These are phyloP conservation scores for Epinephelus malabaricus DNA, from an alignment of 2,797 vertebrate genomes.

Conservation along the genomic window DNA sequence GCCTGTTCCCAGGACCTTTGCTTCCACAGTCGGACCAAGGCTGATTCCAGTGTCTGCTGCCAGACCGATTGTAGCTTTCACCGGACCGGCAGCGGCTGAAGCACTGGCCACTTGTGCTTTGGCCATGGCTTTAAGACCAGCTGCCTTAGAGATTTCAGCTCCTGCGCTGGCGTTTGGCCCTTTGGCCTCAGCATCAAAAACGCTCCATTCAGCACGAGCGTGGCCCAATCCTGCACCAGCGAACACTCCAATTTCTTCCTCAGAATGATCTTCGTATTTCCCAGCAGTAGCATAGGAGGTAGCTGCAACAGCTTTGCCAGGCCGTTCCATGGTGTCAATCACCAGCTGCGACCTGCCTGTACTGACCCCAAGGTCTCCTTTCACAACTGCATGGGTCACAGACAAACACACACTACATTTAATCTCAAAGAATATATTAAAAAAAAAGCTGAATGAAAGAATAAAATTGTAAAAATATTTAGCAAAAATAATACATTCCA, in stretches of 20 bases:
- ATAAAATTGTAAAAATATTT: too few species aligned
- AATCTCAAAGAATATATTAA: too few species aligned
- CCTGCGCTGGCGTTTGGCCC: constrained; percentile 35
- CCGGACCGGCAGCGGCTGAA: constrained; percentile 3
- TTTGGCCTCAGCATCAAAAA: constrained; percentile 30
- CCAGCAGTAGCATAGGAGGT: too few species aligned
- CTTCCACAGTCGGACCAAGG: accelerated
- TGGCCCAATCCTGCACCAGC: constrained; percentile 1
- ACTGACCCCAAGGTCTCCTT: too few species aligned
- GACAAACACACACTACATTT: too few species aligned
- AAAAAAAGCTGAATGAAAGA: too few species aligned
- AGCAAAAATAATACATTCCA: too few species aligned
- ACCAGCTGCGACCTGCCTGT: too few species aligned
- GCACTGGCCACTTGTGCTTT: constrained; percentile 24
- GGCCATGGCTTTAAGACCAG: not conserved
- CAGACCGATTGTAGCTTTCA: constrained; percentile 5
- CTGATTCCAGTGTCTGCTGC: constrained; percentile 32
- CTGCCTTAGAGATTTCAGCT: accelerated
- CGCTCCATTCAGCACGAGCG: not conserved
- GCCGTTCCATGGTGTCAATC: too few species aligned
- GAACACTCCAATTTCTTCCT: not conserved
- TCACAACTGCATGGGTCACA: too few species aligned
- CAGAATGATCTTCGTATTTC: too few species aligned
- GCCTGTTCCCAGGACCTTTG: constrained; percentile 43
- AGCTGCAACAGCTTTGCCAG: too few species aligned